Percentiles rank a stretch among this genome's conserved stretches.
phyloP scores from a whole-genome alignment of 2,797 vertebrate genomes.

The Rhinophrynus dorsalis region DNA sequence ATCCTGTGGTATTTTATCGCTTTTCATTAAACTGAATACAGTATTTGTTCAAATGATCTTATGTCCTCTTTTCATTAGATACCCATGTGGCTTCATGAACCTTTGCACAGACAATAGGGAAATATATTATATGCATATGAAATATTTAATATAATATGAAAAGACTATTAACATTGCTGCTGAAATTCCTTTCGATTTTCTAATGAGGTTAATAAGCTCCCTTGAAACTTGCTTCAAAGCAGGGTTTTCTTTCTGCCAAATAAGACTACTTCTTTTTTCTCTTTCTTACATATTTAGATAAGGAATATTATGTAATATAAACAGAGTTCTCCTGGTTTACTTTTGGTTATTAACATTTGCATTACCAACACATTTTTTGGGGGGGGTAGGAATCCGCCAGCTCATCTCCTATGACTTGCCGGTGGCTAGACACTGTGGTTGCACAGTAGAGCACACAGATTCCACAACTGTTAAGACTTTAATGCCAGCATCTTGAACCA shows the following conservation, averaged over 20 bases:
- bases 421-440: too few species aligned
- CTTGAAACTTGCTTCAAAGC: constrained; percentile 42
- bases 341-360: too few species aligned
- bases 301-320: too few species aligned
- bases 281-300: constrained; percentile 15
- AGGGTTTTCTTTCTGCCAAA: constrained; percentile 23
- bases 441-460: too few species aligned
- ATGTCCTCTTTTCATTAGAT: constrained; percentile 42
- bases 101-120: constrained; percentile 47
- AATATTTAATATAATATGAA: constrained; percentile 44
- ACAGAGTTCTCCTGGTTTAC: too few species aligned
- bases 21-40: constrained; percentile 26
- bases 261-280: constrained; percentile 8
- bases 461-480: too few species aligned
- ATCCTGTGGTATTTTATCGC: constrained; percentile 15
- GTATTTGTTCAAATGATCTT: constrained; percentile 31
- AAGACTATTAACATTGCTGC: constrained; percentile 43
- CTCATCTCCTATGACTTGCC: too few species aligned
- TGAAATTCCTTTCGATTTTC: constrained; percentile 37
- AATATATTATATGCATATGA: constrained; percentile 43
- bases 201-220: constrained; percentile 50
- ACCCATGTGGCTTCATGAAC: constrained; percentile 39
- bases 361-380: too few species aligned
- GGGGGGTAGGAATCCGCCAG: too few species aligned
- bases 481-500: too few species aligned